Conservation (phyloP, 2,797 vertebrate species). For the Nyctalus aviator region DNA sequence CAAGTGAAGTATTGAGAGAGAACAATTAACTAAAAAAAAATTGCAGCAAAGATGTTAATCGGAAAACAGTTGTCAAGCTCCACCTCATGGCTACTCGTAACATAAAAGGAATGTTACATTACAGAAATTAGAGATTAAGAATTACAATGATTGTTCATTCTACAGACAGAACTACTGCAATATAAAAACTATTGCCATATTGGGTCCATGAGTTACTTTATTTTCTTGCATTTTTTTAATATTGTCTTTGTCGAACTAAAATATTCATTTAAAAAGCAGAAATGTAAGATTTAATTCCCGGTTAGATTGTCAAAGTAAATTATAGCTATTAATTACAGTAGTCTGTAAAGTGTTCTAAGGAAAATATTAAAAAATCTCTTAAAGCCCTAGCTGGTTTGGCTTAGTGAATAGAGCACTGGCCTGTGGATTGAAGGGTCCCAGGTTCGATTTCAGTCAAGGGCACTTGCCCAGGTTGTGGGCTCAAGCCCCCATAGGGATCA, state of each 20-base stretch:
- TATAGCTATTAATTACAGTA: not conserved
- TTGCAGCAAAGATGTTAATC: not conserved
- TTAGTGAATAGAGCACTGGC: too few relatives aligned
- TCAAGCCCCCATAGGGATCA: too few relatives aligned
- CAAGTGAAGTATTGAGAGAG: conserved; percentile 34
- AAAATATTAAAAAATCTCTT: not conserved
- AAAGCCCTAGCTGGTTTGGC: too few relatives aligned
- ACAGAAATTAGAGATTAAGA: not conserved
- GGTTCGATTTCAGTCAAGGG: too few relatives aligned
- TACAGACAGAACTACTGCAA: not conserved
- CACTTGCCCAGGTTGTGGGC: too few relatives aligned
- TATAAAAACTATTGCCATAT: not conserved
- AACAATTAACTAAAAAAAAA: not conserved
- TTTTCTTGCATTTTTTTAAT: not conserved
- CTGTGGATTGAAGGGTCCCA: too few relatives aligned
- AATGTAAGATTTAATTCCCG: conserved; percentile 1
- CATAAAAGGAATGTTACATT: not conserved
- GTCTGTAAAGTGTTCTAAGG: not conserved
- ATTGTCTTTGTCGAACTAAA: not conserved
- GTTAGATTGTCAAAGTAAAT: not conserved
- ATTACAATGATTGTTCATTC: not conserved
- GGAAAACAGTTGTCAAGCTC: not conserved
- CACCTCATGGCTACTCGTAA: not conserved
- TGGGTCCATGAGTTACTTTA: conserved; percentile 17
- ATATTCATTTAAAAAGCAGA: conserved; percentile 33